A percentile compares a stretch with the other conserved stretches of the same genome.
Evolutionary conservation across 2,797 vertebrate species (phyloP).

Genomic region (Gambelia wislizenii): DNA sequence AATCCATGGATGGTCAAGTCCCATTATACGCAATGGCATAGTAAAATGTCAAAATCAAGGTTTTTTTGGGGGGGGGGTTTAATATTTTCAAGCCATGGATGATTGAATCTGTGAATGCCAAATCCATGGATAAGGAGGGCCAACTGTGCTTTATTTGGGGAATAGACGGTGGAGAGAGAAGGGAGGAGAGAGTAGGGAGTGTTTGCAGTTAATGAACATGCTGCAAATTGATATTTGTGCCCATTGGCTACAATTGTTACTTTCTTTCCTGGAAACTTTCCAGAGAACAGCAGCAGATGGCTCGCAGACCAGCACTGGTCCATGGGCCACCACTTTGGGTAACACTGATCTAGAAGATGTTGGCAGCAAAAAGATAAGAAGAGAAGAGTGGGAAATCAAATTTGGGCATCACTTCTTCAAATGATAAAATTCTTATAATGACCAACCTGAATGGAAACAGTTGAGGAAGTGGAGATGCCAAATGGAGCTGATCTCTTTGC

Average conservation of each 20-base stretch:
- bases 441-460: neutral
- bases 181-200: neutral
- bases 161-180: neutral
- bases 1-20: too few relatives aligned
- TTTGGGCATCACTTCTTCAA: neutral
- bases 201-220: neutral
- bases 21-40: too few relatives aligned
- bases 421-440: neutral
- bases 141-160: neutral
- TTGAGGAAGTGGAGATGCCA: neutral
- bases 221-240: neutral
- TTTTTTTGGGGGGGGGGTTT: too few relatives aligned
- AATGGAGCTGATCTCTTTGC: neutral
- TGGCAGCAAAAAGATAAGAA: neutral
- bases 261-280: too few relatives aligned
- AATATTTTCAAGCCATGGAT: too few relatives aligned
- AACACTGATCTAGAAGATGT: neutral
- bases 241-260: neutral
- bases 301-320: too few relatives aligned
- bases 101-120: too few relatives aligned
- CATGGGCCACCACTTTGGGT: too few relatives aligned
- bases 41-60: too few relatives aligned
- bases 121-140: too few relatives aligned
- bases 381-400: neutral
- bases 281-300: too few relatives aligned